A percentile compares a stretch with the other conserved stretches of the same genome.
These are phyloP conservation scores for Paracentrotus lividus DNA, from an alignment of 53 echinoderm and acorn worm genomes.

Conservation along the genomic window DNA sequence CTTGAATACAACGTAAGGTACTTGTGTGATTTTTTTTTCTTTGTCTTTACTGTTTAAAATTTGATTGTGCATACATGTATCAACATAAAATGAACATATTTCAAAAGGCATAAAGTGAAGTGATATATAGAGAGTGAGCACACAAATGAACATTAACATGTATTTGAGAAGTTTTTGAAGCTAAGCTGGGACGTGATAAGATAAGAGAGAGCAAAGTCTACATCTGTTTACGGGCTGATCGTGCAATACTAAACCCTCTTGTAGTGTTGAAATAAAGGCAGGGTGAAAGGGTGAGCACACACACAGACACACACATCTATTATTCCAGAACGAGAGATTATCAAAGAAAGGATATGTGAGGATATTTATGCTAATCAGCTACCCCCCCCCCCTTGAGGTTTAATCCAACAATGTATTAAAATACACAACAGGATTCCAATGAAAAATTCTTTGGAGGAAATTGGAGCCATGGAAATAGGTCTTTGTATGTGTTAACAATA, in stretches of 20 bases:
- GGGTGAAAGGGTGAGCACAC: background rate
- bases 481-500: background rate
- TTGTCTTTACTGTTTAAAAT: constrained; percentile 26
- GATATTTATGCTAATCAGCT: too few relatives aligned
- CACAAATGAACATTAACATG: background rate
- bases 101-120: constrained; percentile 17
- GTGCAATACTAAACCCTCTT: background rate
- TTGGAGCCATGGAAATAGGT: background rate
- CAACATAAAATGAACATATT: constrained; percentile 56
- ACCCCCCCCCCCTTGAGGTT: too few relatives aligned
- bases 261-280: background rate
- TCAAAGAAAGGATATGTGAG: background rate
- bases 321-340: background rate
- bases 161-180: background rate
- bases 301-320: background rate
- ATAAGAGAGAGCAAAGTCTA: background rate
- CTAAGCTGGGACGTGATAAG: background rate
- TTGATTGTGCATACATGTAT: constrained; percentile 64
- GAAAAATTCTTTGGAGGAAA: background rate
- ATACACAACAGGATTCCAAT: background rate
- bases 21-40: constrained; percentile 37
- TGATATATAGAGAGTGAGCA: background rate
- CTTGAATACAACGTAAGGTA: constrained; percentile 67
- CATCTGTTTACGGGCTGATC: background rate
- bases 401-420: too few relatives aligned